Base-by-base conservation (phyloP, 2,888 invertebrate genomes). In the Melanargia galathea region DNA sequence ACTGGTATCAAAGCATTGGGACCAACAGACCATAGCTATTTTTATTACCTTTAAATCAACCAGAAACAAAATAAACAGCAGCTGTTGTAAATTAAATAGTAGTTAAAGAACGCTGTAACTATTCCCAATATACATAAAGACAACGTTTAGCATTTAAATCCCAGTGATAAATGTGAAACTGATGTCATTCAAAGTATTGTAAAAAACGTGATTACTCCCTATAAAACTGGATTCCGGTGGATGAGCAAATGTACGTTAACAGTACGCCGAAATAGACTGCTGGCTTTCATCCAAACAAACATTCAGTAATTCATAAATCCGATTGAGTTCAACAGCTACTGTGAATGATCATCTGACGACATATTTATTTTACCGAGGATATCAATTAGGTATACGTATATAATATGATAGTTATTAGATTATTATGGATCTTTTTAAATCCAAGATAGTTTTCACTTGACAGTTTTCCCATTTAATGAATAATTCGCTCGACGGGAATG, bases 241-340 rank as follows among this genome's bases (percentile, higher is more conserved):
- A 66, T 60, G 65, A 65, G 67, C 65, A 55, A 63, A 63, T 60
- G 59, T 61, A 66, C 51, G 64, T 68, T 74, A 76, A 68, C 73
- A 69, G 70, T 61, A 67, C 63, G 64, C 72, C 54, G 72, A 76
- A 76, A 78, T 79, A 77, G 68, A 58, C 71, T 71, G 33, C 70
- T 79, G 82, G 83, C 79, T 46, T 3, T 0, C 2, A 1, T 74
- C 81, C 82, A 82, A 74, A 66, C 64, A 46, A 43, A 69, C 62
- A 60, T 60, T 63, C 64, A 60, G 64, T 71, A 70, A 77, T 78
- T 80, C 79, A 80, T 79, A 73, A 76, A 72, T 59, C 18, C n/a
- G 57, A 16, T 64, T 51, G 24, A 55, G 48, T 56, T 59, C 56
- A 64, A 55, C 54, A 52, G 66, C 64, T 62, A 62, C 67, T 66